A percentile compares a stretch with the other conserved stretches of the same genome.
Conservation (phyloP, 2,888 invertebrate species). For the Euzophera pinguis region DNA sequence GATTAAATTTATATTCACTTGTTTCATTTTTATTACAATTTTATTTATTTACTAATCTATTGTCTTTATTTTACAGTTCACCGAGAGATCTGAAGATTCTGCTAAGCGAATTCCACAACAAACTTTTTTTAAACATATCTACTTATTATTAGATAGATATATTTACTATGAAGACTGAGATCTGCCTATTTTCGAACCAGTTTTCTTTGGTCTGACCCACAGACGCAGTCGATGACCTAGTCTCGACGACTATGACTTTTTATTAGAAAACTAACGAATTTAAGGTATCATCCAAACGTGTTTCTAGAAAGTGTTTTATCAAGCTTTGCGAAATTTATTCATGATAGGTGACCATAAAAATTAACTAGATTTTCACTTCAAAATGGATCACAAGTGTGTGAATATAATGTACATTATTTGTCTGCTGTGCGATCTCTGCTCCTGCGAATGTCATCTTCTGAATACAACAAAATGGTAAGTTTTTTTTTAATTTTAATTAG, state of each 20-base stretch:
- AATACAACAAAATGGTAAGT: slow-evolving; percentile 36
- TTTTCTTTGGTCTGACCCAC: not conserved
- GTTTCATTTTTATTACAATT: too few relatives aligned
- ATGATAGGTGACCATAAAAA: not conserved
- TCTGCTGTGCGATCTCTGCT: slow-evolving; percentile 40
- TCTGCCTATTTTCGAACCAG: not conserved
- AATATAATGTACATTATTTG: slow-evolving; percentile 2
- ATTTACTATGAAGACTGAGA: not conserved
- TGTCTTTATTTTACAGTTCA: slow-evolving; percentile 8
- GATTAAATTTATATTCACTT: too few relatives aligned
- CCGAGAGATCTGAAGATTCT: not conserved
- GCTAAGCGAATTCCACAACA: slow-evolving; percentile 1
- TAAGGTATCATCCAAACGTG: not conserved
- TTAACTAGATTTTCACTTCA: not conserved
- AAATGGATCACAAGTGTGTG: not conserved
- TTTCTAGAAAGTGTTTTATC: not conserved
- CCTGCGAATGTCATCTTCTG: slow-evolving; percentile 38
- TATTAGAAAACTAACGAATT: not conserved
- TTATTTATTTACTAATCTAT: too few relatives aligned
- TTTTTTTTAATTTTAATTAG: too few relatives aligned
- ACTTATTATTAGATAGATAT: not conserved
- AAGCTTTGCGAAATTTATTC: slow-evolving; percentile 4
- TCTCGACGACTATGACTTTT: not conserved
- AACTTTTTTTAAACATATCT: not conserved
- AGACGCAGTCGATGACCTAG: not conserved